Percentiles rank a stretch among this genome's conserved stretches.
These are phyloP conservation scores for Platynereis dumerilii DNA, from an alignment of 2,888 invertebrate species.

Conservation along the genomic window DNA sequence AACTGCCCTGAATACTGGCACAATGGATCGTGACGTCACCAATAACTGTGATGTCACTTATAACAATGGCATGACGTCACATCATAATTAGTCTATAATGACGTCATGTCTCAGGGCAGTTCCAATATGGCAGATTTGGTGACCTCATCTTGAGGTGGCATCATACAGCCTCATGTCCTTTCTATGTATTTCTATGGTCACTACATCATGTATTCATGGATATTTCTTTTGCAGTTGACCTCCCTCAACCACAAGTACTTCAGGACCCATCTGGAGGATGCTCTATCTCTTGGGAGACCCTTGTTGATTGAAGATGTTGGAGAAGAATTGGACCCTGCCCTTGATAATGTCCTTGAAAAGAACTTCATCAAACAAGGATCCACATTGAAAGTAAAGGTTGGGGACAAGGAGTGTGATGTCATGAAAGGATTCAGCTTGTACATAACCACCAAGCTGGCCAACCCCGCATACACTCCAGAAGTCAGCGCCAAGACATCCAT, in stretches of 20 bases:
- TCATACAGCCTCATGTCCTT: not conserved
- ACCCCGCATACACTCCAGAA: constrained; percentile 96
- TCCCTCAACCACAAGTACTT: constrained; percentile 97
- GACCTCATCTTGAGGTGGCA: too few species aligned
- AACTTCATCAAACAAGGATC: constrained; percentile 97
- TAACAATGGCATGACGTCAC: too few species aligned
- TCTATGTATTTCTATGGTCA: too few species aligned
- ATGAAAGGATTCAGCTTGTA: constrained; percentile 95
- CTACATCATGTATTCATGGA: too few species aligned
- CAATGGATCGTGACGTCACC: too few species aligned
- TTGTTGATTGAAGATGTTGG: constrained; percentile 93
- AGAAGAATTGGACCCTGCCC: constrained; percentile 92
- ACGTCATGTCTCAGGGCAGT: too few species aligned
- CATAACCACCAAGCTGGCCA: constrained; percentile 93
- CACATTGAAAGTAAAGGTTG: constrained; percentile 67
- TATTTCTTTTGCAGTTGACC: constrained; percentile 75
- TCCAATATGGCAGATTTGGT: too few species aligned
- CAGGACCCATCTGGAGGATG: constrained; percentile 87
- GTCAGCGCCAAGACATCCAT: constrained; percentile 95
- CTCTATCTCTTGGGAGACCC: constrained; percentile 84
- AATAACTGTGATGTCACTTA: too few species aligned
- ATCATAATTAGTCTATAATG: too few species aligned
- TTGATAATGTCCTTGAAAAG: constrained; percentile 95
- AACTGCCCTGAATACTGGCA: too few species aligned
- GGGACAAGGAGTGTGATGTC: constrained; percentile 95